Conservation (phyloP, 2,113 vertebrate genomes). For the Lamprologus sp. region DNA sequence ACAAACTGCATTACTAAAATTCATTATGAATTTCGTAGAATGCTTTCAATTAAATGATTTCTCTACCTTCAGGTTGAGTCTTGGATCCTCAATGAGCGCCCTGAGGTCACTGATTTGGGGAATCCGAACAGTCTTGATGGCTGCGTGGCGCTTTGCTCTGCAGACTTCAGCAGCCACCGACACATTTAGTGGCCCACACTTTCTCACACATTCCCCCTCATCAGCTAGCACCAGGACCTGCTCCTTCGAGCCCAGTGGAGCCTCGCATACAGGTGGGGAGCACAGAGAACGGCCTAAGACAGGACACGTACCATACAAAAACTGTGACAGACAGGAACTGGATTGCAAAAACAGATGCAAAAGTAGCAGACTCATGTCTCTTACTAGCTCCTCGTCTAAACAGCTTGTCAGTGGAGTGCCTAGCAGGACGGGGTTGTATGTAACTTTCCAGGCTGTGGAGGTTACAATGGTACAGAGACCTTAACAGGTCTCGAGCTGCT, state of each 20-base stretch:
- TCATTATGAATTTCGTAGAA: not conserved
- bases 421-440: conserved; percentile 83
- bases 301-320: not conserved
- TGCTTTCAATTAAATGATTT: not conserved
- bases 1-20: not conserved
- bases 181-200: conserved; percentile 82
- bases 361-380: not conserved
- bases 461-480: conserved; percentile 87
- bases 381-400: conserved; percentile 89
- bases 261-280: conserved; percentile 77
- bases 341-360: not conserved
- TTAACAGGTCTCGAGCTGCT: conserved; percentile 83
- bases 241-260: conserved; percentile 60
- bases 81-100: conserved; percentile 83
- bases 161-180: conserved; percentile 80
- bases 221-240: conserved; percentile 69
- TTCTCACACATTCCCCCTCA: conserved; percentile 86
- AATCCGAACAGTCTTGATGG: conserved; percentile 89
- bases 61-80: conserved; percentile 81
- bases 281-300: conserved; percentile 72
- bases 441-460: conserved; percentile 89
- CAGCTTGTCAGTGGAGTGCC: conserved; percentile 85
- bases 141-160: conserved; percentile 79
- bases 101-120: conserved; percentile 83
- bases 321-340: not conserved